Conservation (phyloP, 1,140 invertebrate genomes). For the Eubasilissa regina region DNA sequence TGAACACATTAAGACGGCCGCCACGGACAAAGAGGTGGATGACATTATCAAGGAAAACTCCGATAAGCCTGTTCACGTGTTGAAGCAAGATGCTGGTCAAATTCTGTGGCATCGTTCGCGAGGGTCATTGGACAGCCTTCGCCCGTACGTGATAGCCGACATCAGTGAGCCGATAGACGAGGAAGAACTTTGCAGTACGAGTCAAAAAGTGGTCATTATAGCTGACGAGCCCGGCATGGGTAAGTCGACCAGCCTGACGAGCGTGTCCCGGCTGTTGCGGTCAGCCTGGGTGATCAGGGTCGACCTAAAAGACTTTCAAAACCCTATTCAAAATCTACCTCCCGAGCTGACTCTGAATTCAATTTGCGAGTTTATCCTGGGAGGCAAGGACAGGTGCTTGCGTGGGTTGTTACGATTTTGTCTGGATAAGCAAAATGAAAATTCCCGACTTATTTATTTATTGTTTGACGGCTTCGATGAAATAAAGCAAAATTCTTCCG, state of each 20-base stretch:
- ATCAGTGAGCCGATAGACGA: not conserved
- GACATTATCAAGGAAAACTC: not conserved
- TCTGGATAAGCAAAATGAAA: not conserved
- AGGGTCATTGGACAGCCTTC: not conserved
- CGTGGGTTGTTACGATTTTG: not conserved
- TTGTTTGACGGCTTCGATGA: constrained; percentile 22
- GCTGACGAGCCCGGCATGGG: constrained; percentile 24
- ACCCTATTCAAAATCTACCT: too few species aligned
- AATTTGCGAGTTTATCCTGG: not conserved
- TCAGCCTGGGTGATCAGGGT: constrained; percentile 10
- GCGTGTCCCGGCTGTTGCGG: not conserved
- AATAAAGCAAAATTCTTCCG: not conserved
- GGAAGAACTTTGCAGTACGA: not conserved
- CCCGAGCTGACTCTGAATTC: too few species aligned
- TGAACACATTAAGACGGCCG: not conserved
- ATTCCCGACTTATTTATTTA: not conserved
- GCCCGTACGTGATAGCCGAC: not conserved
- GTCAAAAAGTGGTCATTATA: not conserved
- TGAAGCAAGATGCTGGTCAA: not conserved
- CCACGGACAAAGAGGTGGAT: too few species aligned
- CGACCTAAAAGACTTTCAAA: not conserved
- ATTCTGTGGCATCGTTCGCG: not conserved
- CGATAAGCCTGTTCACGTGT: not conserved
- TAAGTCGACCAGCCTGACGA: constrained; percentile 9
- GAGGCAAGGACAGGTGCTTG: too few species aligned